phyloP scores from a whole-genome alignment of 2,113 vertebrate genomes.

The Pelusios castaneus region DNA sequence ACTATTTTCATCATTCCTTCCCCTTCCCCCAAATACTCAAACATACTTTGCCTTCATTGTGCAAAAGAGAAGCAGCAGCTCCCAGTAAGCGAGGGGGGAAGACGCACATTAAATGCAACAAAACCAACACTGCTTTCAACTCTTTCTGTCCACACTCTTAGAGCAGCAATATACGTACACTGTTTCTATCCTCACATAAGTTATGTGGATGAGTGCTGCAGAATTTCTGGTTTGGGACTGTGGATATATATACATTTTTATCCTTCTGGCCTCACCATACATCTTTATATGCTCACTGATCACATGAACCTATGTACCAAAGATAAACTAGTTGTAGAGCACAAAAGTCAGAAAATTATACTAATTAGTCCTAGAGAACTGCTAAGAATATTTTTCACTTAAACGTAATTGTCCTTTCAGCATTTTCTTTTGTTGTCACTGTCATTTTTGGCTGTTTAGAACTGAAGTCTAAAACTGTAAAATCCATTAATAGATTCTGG shows the following conservation, averaged over 20 bases:
- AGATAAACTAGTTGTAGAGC: background rate
- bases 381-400: background rate
- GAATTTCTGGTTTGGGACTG: background rate
- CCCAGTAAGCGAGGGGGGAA: no score
- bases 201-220: no score
- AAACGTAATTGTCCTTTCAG: background rate
- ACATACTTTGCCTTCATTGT: no score
- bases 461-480: background rate
- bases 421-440: background rate
- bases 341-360: background rate
- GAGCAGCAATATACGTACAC: no score
- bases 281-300: background rate
- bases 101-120: no score
- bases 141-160: no score
- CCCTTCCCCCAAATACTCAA: no score
- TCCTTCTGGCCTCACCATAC: background rate
- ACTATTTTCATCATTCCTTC: no score
- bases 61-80: no score
- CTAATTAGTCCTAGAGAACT: background rate
- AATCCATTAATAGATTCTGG: background rate
- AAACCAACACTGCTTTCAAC: no score
- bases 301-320: background rate
- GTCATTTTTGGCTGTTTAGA: background rate
- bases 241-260: background rate
- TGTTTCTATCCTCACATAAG: no score